phyloP scores from a whole-genome alignment of 2,888 invertebrate species.

The Drosophila nigricruria region DNA sequence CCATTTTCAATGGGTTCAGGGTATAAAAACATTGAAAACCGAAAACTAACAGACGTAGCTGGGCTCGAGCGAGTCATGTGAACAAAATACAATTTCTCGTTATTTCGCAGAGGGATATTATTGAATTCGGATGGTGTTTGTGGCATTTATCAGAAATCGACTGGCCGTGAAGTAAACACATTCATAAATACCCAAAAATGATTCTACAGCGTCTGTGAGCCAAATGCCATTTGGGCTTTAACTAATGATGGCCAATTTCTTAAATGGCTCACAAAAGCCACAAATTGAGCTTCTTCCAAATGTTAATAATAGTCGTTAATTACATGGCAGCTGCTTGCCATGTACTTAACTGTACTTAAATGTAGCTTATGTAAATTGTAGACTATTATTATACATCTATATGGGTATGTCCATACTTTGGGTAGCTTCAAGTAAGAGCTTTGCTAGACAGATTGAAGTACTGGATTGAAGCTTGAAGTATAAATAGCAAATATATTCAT shows the following conservation, averaged over 20 bases:
- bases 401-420: background rate
- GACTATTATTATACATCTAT: background rate
- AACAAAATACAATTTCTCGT: slow-evolving; percentile 21
- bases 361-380: background rate
- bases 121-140: slow-evolving; percentile 16
- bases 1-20: no score
- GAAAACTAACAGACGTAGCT: slow-evolving; percentile 15
- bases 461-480: background rate
- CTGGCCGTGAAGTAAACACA: slow-evolving; percentile 12
- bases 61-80: slow-evolving; percentile 27
- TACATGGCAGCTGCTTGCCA: background rate
- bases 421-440: background rate
- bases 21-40: slow-evolving; percentile 12
- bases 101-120: slow-evolving; percentile 10
- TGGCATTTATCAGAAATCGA: slow-evolving; percentile 8
- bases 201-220: background rate
- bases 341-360: background rate
- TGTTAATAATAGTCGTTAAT: slow-evolving; percentile 7
- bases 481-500: background rate
- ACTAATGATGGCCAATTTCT: background rate
- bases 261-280: background rate
- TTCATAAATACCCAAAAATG: slow-evolving; percentile 5
- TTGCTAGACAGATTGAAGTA: background rate
- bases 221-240: background rate
- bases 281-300: background rate